A percentile compares a stretch with the other conserved stretches of the same genome.
These are phyloP conservation scores for Coracias cyanogaster DNA, from an alignment of 2,797 vertebrate species.

Conservation along the genomic window DNA sequence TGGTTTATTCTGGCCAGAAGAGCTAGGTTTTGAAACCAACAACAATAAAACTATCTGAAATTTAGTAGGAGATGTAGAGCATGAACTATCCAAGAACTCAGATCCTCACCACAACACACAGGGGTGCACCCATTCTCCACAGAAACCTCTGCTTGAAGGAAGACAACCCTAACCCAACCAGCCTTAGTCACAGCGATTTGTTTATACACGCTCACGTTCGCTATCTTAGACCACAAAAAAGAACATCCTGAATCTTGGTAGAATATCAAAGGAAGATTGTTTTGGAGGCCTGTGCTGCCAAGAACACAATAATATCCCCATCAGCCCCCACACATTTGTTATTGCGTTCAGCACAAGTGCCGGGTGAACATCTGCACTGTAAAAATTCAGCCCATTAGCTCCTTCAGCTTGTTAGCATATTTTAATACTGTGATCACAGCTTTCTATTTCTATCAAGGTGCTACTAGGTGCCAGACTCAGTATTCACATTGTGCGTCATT, in stretches of 20 bases:
- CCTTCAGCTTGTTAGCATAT: slow-evolving; percentile 78
- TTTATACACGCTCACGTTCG: not conserved
- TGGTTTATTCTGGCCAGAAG: not conserved
- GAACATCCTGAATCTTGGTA: slow-evolving; percentile 30
- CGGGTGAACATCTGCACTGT: slow-evolving; percentile 74
- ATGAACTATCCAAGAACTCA: not conserved
- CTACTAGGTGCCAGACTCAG: slow-evolving; percentile 80
- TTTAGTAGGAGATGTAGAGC: not conserved
- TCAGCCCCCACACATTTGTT: slow-evolving; percentile 33
- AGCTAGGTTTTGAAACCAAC: not conserved
- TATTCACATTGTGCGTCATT: slow-evolving; percentile 67
- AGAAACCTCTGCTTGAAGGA: not conserved
- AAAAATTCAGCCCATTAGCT: slow-evolving; percentile 68
- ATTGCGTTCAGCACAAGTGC: not conserved
- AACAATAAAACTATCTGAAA: not conserved
- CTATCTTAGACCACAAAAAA: not conserved
- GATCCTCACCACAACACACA: not conserved
- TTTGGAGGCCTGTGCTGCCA: slow-evolving; percentile 35
- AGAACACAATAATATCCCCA: slow-evolving; percentile 55
- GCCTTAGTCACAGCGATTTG: not conserved
- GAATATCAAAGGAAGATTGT: slow-evolving; percentile 3
- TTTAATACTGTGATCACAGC: slow-evolving; percentile 80
- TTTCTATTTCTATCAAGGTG: slow-evolving; percentile 82
- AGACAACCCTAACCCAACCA: not conserved
- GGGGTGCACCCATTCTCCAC: fast-evolving